phyloP scores from a whole-genome alignment of 1,140 invertebrate species.

The Dreissena rostriformis region DNA sequence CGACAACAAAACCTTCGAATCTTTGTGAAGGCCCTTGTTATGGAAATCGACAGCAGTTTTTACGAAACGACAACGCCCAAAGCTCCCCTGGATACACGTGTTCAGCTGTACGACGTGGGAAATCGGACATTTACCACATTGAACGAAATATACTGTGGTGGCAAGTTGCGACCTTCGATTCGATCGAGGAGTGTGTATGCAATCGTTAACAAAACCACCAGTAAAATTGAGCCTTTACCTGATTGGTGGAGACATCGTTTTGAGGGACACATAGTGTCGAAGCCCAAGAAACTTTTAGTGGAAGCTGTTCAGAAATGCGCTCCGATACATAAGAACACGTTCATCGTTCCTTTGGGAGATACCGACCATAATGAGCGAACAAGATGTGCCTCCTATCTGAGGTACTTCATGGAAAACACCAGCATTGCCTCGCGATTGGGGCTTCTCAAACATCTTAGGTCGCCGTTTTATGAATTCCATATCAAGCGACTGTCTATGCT shows the following conservation, averaged over 20 bases:
- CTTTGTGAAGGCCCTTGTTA: conserved; percentile 62
- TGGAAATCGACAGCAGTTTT: conserved; percentile 68
- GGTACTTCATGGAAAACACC: conserved; percentile 68
- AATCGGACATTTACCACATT: conserved; percentile 65
- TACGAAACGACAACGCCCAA: conserved; percentile 69
- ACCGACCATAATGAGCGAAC: conserved; percentile 64
- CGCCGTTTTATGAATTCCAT: conserved; percentile 68
- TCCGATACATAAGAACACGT: conserved; percentile 53
- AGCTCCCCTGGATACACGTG: conserved; percentile 63
- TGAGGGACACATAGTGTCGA: conserved; percentile 6
- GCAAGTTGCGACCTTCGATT: conserved; percentile 64
- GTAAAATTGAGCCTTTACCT: conserved; percentile 53
- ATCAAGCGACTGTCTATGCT: conserved; percentile 65
- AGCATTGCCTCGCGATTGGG: conserved; percentile 67
- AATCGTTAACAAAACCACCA: conserved; percentile 54
- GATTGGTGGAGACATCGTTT: conserved; percentile 69
- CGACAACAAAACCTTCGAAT: conserved; percentile 59
- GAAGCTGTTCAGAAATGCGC: conserved; percentile 34
- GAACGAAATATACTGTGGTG: conserved; percentile 63
- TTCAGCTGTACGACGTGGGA: conserved; percentile 62
- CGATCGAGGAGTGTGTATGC: conserved; percentile 63
- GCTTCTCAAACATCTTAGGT: conserved; percentile 60
- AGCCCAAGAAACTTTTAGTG: conserved; percentile 28
- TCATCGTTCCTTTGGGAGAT: conserved; percentile 66
- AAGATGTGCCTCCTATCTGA: conserved; percentile 68